Base-by-base conservation (phyloP, 2,888 invertebrate species). In the Noctua comes region DNA sequence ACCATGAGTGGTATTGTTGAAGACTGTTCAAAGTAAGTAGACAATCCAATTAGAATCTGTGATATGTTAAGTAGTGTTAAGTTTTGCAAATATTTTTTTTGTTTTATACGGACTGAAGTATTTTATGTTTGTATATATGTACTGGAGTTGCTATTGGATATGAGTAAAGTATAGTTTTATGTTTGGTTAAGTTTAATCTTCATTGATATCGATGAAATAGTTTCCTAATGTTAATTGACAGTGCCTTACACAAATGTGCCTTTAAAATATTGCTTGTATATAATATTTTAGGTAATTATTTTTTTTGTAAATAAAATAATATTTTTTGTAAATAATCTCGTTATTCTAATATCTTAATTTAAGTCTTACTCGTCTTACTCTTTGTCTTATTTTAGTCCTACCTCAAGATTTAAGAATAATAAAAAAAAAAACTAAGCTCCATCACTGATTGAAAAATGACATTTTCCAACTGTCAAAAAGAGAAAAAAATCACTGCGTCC, bases 401-500 rank as follows among this genome's bases (percentile, higher is more conserved):
- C 16, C 13, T 43, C 21, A 57, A 68, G 54, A 76, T 46, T 31
- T 65, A 71, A 54, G 31, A 31, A 11, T 31, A 7, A 78, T 76
- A 84, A 86, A 79, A 40, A 80, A 77, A 40, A 36, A 36, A 36
- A 31, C 8, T 36, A 51, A 46, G 0, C 36, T 66, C 73, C 31
- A 27, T 24, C 48, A 2, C 2, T 69, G 43, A 57, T 75, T 81
- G 76, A 85, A 85, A 83, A 88, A 79, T 21, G 51, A 75, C 76
- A 82, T 81, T 86, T 86, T 75, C 79, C 77, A 88, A 86, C 86
- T 86, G 86, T 76, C 81, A 84, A 83, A 83, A 71, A 72, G 70
- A 40, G 74, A 82, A 89, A 92, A 93, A 91, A 90, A 91, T 68
- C 78, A 48, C 68, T 70, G 76, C 59, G 86, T 66, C 77, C 88